These are phyloP conservation scores for Leptopilina drosophilae DNA, from an alignment of 2,888 invertebrate species.

Conservation along the genomic window DNA sequence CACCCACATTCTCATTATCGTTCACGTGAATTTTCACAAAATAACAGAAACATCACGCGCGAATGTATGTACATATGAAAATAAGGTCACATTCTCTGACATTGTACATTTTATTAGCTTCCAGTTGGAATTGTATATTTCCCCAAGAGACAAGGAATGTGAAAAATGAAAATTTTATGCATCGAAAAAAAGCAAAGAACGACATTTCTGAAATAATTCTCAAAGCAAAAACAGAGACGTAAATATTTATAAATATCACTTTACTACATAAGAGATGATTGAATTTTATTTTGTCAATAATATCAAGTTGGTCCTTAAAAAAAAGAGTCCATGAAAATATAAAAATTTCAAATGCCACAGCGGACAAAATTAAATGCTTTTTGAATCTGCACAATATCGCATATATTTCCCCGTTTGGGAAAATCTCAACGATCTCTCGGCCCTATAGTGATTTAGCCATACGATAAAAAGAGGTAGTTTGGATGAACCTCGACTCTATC, in stretches of 20 bases:
- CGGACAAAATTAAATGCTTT: neutral
- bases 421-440: slow-evolving; percentile 29
- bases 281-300: no score
- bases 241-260: neutral
- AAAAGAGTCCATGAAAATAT: no score
- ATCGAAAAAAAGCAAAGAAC: neutral
- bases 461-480: slow-evolving; percentile 4
- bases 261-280: neutral
- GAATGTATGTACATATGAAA: neutral
- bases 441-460: neutral
- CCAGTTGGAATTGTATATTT: neutral
- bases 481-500: neutral
- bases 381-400: no score
- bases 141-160: no score
- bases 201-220: neutral
- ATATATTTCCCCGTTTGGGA: no score
- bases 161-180: no score
- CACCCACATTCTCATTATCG: neutral
- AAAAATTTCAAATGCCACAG: neutral
- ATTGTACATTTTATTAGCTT: neutral
- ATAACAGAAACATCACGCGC: neutral
- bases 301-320: no score
- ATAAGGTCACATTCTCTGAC: neutral
- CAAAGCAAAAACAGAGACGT: neutral
- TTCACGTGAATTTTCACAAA: neutral